Base-by-base conservation (phyloP, 2,113 vertebrate species). In the Danio rerio region DNA sequence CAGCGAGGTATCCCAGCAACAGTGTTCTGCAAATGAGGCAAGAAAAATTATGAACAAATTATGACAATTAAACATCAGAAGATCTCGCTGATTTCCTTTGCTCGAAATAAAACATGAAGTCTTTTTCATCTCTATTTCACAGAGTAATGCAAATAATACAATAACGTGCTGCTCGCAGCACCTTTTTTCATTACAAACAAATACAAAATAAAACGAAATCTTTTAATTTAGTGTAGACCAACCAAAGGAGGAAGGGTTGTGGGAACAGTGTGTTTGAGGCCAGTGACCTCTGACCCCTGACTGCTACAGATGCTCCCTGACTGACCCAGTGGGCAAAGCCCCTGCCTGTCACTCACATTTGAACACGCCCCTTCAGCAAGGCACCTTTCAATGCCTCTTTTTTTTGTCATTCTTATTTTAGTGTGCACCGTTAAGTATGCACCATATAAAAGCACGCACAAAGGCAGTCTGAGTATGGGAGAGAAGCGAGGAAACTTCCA, bases 91-190 rank as follows among this genome's bases (percentile, higher is more conserved):
- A 81, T 84, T 80, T 71, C 81, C 69, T 80, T 47, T 55, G 68
- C 83, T 74, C 58, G 20, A 89, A 88, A 87, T 13, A 71, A 77
- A 83, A 85, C 62, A 81, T 68, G 15, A 80, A 90, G 92, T 89
- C 83, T 88, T 91, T 87, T 90, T 92, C 89, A 92, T 91, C 94
- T 92, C 74, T 62, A 72, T 72, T 91, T 91, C 83, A 89, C 89
- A 90, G 88, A 92, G 89, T 86, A 88, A 93, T 92, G 96, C 96
- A 97, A 97, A 97, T 96, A 96, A 94, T 92, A 87, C 92, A 93
- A 92, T 85, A 86, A 89, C 87, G 92, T 95, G 96, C 98, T 96
- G 98, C 98, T 98, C 88, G 96, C 98, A 98, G 98, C 96, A 96
- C 95, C 90, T 88, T 87, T 63, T 93, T 86, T 74, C 89, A 87